Conservation (phyloP, 1,140 invertebrate genomes). For the Trichonephila clavata region DNA sequence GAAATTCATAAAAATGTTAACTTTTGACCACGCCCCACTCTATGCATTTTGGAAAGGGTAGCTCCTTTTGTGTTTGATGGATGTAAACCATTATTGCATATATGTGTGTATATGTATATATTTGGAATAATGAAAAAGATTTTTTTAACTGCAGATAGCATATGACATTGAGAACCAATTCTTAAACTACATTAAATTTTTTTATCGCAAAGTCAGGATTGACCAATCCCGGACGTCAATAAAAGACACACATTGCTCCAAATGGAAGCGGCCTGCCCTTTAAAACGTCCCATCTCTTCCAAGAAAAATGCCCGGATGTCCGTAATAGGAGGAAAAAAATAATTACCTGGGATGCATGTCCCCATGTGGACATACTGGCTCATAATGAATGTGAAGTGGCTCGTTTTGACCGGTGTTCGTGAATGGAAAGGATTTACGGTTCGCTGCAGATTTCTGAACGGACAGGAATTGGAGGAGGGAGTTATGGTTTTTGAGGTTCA, state of each 20-base stretch:
- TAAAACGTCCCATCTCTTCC: background rate
- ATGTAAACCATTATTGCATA: too few relatives aligned
- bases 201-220: too few relatives aligned
- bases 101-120: too few relatives aligned
- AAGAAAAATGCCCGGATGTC: background rate
- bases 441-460: background rate
- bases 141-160: too few relatives aligned
- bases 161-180: too few relatives aligned
- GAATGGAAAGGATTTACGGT: conserved; percentile 17
- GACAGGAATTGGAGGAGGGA: background rate
- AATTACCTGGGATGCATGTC: background rate
- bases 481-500: background rate
- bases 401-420: background rate
- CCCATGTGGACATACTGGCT: background rate
- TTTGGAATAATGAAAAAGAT: too few relatives aligned
- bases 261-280: background rate
- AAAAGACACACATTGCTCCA: background rate
- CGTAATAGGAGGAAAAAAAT: conserved; percentile 8
- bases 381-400: background rate
- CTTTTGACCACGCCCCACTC: too few relatives aligned
- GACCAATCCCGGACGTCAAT: background rate
- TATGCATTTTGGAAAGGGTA: too few relatives aligned
- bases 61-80: too few relatives aligned
- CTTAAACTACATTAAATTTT: too few relatives aligned
- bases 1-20: too few relatives aligned